A percentile compares a stretch with the other conserved stretches of the same genome.
Conservation (phyloP, 2,797 vertebrate genomes). For the Ptychobarbus kaznakovi region DNA sequence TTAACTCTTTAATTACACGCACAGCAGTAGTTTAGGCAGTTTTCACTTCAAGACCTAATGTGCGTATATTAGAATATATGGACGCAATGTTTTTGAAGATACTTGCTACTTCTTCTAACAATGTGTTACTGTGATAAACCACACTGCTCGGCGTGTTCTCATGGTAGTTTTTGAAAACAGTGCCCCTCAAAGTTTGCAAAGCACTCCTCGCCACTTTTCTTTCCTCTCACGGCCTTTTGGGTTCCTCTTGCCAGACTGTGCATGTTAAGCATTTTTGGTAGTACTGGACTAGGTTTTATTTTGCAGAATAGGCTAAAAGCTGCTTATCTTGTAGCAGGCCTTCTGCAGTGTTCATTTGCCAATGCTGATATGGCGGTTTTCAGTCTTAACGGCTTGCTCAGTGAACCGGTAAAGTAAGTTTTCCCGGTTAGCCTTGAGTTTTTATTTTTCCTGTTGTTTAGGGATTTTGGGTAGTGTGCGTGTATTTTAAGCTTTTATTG, state of each 20-base stretch:
- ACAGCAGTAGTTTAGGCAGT: not conserved
- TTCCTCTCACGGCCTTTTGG: slow-evolving; percentile 35
- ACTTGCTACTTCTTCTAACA: not conserved
- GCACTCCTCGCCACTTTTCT: not conserved
- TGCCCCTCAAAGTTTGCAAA: slow-evolving; percentile 7
- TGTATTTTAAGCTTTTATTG: not conserved
- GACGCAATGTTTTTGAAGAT: not conserved
- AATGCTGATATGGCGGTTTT: slow-evolving; percentile 41
- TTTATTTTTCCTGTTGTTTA: slow-evolving; percentile 16
- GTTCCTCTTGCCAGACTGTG: slow-evolving; percentile 64
- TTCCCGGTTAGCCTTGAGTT: slow-evolving; percentile 5
- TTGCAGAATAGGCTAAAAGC: slow-evolving; percentile 72
- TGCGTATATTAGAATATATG: not conserved
- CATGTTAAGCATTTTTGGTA: slow-evolving; percentile 73
- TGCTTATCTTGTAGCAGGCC: slow-evolving; percentile 74
- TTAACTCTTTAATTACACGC: too few relatives aligned
- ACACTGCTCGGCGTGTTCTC: not conserved
- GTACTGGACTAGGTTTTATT: slow-evolving; percentile 65
- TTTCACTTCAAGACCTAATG: not conserved
- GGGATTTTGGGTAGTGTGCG: not conserved
- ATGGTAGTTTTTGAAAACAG: not conserved
- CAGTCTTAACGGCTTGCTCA: slow-evolving; percentile 37
- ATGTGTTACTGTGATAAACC: slow-evolving; percentile 13
- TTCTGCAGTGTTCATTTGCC: slow-evolving; percentile 61
- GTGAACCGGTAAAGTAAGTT: slow-evolving; percentile 28